Evolutionary conservation across 2,797 vertebrate genomes (phyloP).

Genomic region (Xiphophorus birchmanni): DNA sequence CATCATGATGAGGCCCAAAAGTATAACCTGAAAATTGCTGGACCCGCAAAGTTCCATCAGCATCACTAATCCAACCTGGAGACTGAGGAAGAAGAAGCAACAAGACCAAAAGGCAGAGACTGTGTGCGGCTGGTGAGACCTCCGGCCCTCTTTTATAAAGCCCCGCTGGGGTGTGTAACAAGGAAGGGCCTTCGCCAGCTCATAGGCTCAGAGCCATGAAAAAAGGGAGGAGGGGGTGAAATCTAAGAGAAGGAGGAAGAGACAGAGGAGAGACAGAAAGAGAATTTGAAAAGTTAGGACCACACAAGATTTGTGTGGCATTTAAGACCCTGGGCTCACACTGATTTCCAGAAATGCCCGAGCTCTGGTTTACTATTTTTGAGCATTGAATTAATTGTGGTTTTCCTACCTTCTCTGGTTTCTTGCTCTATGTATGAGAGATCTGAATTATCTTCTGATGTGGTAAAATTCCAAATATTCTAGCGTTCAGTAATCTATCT

Average conservation of each 20-base stretch:
- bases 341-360: slow-evolving; percentile 43
- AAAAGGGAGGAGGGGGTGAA: slow-evolving; percentile 51
- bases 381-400: slow-evolving; percentile 47
- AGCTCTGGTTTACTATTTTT: slow-evolving; percentile 61
- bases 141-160: slow-evolving; percentile 82
- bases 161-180: slow-evolving; percentile 77
- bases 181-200: slow-evolving; percentile 76
- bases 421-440: slow-evolving; percentile 38
- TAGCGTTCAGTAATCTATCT: slow-evolving; percentile 53
- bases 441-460: slow-evolving; percentile 68
- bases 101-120: slow-evolving; percentile 48
- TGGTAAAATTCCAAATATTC: slow-evolving; percentile 61
- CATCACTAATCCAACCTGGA: slow-evolving; percentile 73
- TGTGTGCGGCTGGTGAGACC: slow-evolving; percentile 72
- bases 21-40: slow-evolving; percentile 59
- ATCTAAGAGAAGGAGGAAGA: slow-evolving; percentile 59
- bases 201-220: slow-evolving; percentile 79
- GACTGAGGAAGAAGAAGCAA: slow-evolving; percentile 50
- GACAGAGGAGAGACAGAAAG: slow-evolving; percentile 25
- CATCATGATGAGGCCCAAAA: slow-evolving; percentile 69
- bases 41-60: slow-evolving; percentile 44
- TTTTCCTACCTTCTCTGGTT: slow-evolving; percentile 13
- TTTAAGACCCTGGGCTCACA: slow-evolving; percentile 52
- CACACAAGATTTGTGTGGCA: slow-evolving; percentile 70
- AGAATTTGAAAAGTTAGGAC: slow-evolving; percentile 52